Evolutionary conservation across 2,797 vertebrate genomes (phyloP).

Genomic region (Selene dorsalis): DNA sequence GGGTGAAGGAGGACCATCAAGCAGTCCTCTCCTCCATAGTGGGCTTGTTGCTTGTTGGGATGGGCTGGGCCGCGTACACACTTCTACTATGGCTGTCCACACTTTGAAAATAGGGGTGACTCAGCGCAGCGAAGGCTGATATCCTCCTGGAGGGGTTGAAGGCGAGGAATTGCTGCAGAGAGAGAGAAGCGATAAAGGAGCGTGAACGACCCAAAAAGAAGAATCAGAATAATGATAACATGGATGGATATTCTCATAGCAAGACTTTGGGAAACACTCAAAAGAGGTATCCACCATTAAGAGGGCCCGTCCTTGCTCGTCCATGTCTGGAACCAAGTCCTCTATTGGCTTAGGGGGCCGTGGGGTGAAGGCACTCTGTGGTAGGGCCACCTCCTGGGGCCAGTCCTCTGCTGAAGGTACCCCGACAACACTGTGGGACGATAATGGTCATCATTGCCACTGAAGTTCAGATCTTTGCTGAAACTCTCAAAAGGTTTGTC

Average conservation of each 20-base stretch:
- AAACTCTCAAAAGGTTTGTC: background rate
- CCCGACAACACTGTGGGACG: conserved; percentile 88
- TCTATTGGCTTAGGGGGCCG: conserved; percentile 91
- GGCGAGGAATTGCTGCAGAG: conserved; percentile 92
- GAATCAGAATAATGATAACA: background rate
- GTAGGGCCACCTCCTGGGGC: conserved; percentile 95
- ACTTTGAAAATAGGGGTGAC: conserved; percentile 95
- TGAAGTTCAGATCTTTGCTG: conserved; percentile 13
- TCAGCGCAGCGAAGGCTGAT: conserved; percentile 94
- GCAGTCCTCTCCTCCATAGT: conserved; percentile 91
- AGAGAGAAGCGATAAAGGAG: background rate
- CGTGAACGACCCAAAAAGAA: background rate
- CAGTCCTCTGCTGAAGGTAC: conserved; percentile 95
- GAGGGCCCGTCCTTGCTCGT: conserved; percentile 93
- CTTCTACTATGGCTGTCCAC: conserved; percentile 93
- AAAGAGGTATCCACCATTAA: conserved; percentile 88
- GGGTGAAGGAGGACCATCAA: conserved; percentile 72
- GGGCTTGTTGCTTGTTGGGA: conserved; percentile 90
- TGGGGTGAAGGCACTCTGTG: conserved; percentile 93
- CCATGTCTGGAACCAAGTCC: conserved; percentile 94
- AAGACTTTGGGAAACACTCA: background rate
- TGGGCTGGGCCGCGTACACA: conserved; percentile 86
- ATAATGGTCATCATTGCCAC: conserved; percentile 42
- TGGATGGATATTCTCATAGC: background rate
- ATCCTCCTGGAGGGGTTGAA: conserved; percentile 97